These are phyloP conservation scores for Cristatella mucedo DNA, from an alignment of 2,888 invertebrate genomes.

Conservation along the genomic window DNA sequence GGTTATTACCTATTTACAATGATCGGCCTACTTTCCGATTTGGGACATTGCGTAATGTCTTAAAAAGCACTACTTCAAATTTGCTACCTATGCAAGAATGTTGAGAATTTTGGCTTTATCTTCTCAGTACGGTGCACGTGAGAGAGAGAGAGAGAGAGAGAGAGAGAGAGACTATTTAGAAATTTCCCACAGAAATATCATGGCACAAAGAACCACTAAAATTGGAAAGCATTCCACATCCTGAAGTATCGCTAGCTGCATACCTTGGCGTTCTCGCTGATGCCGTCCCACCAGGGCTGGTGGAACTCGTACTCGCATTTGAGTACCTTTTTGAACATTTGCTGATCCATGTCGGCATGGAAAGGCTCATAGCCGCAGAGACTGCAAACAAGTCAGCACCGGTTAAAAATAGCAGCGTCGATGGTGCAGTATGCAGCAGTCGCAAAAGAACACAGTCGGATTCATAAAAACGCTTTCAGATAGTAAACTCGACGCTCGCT, in stretches of 20 bases:
- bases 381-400: conserved; percentile 15
- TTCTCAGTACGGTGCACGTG: no score
- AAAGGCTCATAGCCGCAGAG: conserved; percentile 38
- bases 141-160: no score
- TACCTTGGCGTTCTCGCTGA: conserved; percentile 36
- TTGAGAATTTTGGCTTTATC: no score
- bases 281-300: conserved; percentile 30
- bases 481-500: no score
- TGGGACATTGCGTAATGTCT: no score
- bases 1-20: no score
- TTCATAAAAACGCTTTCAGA: not conserved
- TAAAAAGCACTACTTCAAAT: no score
- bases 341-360: conserved; percentile 24
- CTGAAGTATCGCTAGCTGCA: no score
- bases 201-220: not conserved
- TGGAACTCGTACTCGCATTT: conserved; percentile 32
- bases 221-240: not conserved
- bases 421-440: not conserved
- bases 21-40: no score
- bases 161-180: no score
- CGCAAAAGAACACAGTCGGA: not conserved
- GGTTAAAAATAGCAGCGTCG: not conserved
- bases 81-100: no score
- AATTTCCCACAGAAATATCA: not conserved
- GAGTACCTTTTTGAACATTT: conserved; percentile 33